A percentile compares a stretch with the other conserved stretches of the same genome.
Evolutionary conservation across 1,140 invertebrate genomes (phyloP).

Genomic region (Drosophila melanogaster): Release_6_plus_ISO1_MT NT_033777.3:10218001-10218500

Average conservation of each 20-base stretch:
- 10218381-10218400: conserved; percentile 58
- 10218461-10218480: conserved; percentile 36
- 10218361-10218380: conserved; percentile 75
- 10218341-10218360: conserved; percentile 83
- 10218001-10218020: conserved; percentile 19
- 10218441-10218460: conserved; percentile 28
- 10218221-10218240: conserved; percentile 30
- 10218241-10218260: conserved; percentile 48
- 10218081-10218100: conserved; percentile 59
- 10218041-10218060: conserved; percentile 81
- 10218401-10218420: conserved; percentile 47
- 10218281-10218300: conserved; percentile 74
- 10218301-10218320: conserved; percentile 80
- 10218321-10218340: conserved; percentile 76
- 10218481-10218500: conserved; percentile 58
- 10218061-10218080: conserved; percentile 84
- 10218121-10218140: conserved; percentile 76
- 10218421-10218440: conserved; percentile 60
- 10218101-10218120: conserved; percentile 73
- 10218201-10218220: conserved; percentile 75
- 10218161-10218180: conserved; percentile 68
- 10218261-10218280: conserved; percentile 63
- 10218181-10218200: conserved; percentile 78
- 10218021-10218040: conserved; percentile 82
- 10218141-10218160: conserved; percentile 74